These are phyloP conservation scores for Manduca sexta DNA, from an alignment of 1,140 invertebrate genomes.

Conservation along the genomic window DNA sequence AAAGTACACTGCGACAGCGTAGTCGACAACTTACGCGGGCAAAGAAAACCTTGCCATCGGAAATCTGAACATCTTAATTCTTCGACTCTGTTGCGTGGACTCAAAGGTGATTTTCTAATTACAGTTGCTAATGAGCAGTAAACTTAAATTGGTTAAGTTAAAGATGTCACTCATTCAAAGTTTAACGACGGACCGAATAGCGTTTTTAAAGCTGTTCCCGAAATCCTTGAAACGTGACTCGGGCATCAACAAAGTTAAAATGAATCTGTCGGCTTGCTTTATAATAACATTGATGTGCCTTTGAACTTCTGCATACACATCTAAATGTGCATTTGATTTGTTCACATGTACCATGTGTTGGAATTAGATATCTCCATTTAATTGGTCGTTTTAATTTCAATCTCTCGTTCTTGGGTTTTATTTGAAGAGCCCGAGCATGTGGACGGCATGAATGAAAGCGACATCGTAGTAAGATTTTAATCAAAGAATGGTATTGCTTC, in stretches of 20 bases:
- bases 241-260: constrained; percentile 66
- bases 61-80: neutral
- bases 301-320: constrained; percentile 55
- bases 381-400: neutral
- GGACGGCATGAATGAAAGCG: too few relatives aligned
- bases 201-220: constrained; percentile 65
- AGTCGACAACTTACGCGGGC: constrained; percentile 53
- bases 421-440: too few relatives aligned
- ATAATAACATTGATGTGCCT: constrained; percentile 52
- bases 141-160: constrained; percentile 34
- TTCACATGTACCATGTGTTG: constrained; percentile 23
- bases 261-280: constrained; percentile 52
- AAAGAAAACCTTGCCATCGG: constrained; percentile 16
- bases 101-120: constrained; percentile 14
- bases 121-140: neutral
- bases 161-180: constrained; percentile 70
- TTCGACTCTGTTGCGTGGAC: constrained; percentile 5
- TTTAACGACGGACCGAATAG: constrained; percentile 70
- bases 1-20: constrained; percentile 45
- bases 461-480: too few relatives aligned
- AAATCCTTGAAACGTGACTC: constrained; percentile 69
- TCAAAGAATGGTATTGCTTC: too few relatives aligned
- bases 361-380: neutral
- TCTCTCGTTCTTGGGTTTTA: too few relatives aligned
- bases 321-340: constrained; percentile 41